Base-by-base conservation (phyloP, 2,113 vertebrate species). In the Gobius niger region DNA sequence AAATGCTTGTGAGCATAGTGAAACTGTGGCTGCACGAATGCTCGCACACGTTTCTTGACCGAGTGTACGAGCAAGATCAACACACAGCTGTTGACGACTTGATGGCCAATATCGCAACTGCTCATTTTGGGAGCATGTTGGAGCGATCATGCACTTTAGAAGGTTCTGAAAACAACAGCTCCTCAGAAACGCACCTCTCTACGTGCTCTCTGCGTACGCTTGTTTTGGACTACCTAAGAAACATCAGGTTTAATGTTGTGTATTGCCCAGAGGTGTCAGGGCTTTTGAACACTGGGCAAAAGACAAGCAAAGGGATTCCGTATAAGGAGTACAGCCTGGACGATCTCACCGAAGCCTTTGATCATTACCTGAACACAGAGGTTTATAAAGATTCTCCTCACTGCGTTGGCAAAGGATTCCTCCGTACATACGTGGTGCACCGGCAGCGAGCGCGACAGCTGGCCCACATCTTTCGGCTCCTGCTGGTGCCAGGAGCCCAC, bases 11-110 rank as follows among this genome's bases (percentile, higher is more conserved):
- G 69, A 81, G 78, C 15, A 76, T 95, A 12, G 62, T 84, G 2
- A 91, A 89, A 9, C 90, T 97, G 8, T 97, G 95, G 95, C 82
- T 93, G 79, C 95, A 96, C 0, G 95, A 97, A 77, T 92, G 93
- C 62, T 87, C 93, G 76, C 93, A 93, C 5, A 94, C 91, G 0
- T 97, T 96, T 51, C 72, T 88, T 34, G 95, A 96, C 73, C 87
- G 91, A 2, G 78, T 96, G 8, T 72, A 81, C 56, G 90, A 90
- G 6, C 74, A 85, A 6, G 67, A 68, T 5, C 93, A 94, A 49
- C 82, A 66, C 1, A 75, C 81, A 42, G 54, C 44, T 46, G 87
- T 94, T 44, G 46, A 73, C 50, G 85, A 85, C 16, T 71, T 95
- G 15, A 76, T 96, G 70, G 68, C 80, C 50, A 56, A 79, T 7